phyloP scores from a whole-genome alignment of 2,797 vertebrate genomes.

The Platyrinchus mystaceus region DNA sequence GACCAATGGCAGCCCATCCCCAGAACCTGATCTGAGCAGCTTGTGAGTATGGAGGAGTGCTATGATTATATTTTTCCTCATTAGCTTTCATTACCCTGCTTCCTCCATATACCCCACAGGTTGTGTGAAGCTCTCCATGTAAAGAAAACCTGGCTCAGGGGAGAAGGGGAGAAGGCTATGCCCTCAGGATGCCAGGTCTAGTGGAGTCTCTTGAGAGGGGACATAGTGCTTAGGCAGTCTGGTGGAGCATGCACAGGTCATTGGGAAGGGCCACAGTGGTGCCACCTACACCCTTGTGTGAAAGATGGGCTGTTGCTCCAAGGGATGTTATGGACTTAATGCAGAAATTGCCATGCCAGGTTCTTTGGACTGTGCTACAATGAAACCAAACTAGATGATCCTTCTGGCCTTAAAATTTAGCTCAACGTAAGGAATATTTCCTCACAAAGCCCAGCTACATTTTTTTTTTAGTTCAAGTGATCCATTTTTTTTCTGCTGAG shows the following conservation, averaged over 20 bases:
- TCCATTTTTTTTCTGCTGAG: conserved; percentile 54
- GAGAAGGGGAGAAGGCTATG: not conserved
- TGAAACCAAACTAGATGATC: not conserved
- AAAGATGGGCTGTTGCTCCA: not conserved
- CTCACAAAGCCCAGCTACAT: conserved; percentile 19
- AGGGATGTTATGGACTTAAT: rapidly evolving
- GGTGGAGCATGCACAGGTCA: not conserved
- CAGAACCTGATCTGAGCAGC: not conserved
- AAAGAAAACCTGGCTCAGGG: not conserved
- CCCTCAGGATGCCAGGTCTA: not conserved
- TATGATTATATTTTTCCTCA: not conserved
- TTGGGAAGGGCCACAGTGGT: not conserved
- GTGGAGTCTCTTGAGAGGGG: not conserved
- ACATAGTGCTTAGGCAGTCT: not conserved
- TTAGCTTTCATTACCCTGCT: not conserved
- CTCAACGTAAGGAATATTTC: conserved; percentile 9
- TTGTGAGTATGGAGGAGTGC: not conserved
- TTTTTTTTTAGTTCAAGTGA: conserved; percentile 26
- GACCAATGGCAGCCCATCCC: not conserved
- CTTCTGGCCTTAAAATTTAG: not conserved
- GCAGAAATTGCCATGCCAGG: not conserved
- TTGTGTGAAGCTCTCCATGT: rapidly evolving
- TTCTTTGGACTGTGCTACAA: not conserved
- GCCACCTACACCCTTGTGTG: not conserved
- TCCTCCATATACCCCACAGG: not conserved